These are phyloP conservation scores for Drosophila pseudoobscura DNA, from an alignment of 1,140 invertebrate species.

Conservation along the genomic window DNA sequence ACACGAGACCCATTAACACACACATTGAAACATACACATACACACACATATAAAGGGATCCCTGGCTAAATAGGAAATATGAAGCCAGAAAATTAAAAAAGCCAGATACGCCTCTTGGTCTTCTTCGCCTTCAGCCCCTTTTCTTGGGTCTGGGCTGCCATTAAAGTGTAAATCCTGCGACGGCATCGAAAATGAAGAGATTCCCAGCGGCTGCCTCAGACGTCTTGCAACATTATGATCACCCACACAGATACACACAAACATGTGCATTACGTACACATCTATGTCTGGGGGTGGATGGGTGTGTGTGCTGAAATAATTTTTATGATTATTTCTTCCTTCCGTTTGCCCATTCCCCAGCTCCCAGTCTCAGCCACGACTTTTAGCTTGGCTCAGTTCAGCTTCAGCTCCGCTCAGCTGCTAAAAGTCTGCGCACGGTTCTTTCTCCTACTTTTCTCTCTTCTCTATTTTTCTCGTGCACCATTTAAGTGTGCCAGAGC, in stretches of 20 bases:
- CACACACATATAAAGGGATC: constrained; percentile 5
- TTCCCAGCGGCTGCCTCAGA: constrained; percentile 54
- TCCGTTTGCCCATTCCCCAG: constrained; percentile 49
- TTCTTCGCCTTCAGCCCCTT: neutral
- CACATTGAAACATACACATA: constrained; percentile 1
- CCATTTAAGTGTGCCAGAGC: constrained; percentile 57
- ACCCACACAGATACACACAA: constrained; percentile 39
- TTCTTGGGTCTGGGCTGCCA: constrained; percentile 31
- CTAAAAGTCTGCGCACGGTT: constrained; percentile 59
- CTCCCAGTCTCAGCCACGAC: constrained; percentile 45
- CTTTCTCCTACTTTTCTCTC: no score
- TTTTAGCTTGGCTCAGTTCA: constrained; percentile 32
- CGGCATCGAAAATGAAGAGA: constrained; percentile 70
- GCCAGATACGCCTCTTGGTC: constrained; percentile 39
- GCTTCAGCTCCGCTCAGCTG: constrained; percentile 28
- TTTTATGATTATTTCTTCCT: constrained; percentile 82
- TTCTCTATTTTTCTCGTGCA: constrained; percentile 64
- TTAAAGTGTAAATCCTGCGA: constrained; percentile 66
- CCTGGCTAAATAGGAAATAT: constrained; percentile 71
- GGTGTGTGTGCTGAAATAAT: constrained; percentile 71
- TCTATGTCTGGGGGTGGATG: neutral
- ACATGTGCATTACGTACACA: constrained; percentile 28
- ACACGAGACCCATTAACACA: constrained; percentile 44
- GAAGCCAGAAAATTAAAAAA: constrained; percentile 75
- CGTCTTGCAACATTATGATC: constrained; percentile 76